These are phyloP conservation scores for Diphyllodes magnificus DNA, from an alignment of 2,113 vertebrate species.

Conservation along the genomic window DNA sequence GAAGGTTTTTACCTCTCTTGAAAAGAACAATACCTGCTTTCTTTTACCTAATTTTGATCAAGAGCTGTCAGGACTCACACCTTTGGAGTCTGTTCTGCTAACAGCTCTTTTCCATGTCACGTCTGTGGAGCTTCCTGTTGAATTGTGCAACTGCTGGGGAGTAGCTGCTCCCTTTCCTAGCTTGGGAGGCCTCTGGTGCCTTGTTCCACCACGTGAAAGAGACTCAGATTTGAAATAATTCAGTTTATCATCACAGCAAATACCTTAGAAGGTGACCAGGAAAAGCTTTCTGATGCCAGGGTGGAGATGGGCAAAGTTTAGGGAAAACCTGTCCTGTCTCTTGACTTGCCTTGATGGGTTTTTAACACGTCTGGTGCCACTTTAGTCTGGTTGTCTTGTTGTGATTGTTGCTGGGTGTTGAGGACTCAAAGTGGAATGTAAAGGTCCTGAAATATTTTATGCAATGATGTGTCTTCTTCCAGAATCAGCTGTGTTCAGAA, in stretches of 20 bases:
- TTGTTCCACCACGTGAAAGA: neutral
- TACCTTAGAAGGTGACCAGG: neutral
- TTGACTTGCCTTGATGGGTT: neutral
- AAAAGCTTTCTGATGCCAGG: neutral
- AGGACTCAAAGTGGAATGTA: neutral
- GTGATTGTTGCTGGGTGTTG: neutral
- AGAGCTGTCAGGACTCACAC: neutral
- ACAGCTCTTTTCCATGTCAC: rapidly evolving
- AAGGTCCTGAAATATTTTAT: neutral
- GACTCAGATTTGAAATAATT: neutral
- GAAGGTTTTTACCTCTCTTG: neutral
- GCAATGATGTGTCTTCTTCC: slow-evolving; percentile 57
- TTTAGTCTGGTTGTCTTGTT: neutral
- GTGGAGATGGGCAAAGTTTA: neutral
- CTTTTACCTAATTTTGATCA: neutral
- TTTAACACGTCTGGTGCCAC: neutral
- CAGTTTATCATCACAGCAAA: neutral
- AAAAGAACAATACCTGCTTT: neutral
- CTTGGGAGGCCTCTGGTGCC: neutral
- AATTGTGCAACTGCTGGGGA: neutral
- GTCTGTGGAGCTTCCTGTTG: neutral
- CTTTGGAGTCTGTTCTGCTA: neutral
- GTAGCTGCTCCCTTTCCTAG: neutral
- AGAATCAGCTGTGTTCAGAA: slow-evolving; percentile 92
- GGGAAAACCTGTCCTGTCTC: neutral